Evolutionary conservation across 2,888 invertebrate genomes (phyloP), one percentile per base, ranked within the genome.

Genomic region (Plebejus argus): DNA sequence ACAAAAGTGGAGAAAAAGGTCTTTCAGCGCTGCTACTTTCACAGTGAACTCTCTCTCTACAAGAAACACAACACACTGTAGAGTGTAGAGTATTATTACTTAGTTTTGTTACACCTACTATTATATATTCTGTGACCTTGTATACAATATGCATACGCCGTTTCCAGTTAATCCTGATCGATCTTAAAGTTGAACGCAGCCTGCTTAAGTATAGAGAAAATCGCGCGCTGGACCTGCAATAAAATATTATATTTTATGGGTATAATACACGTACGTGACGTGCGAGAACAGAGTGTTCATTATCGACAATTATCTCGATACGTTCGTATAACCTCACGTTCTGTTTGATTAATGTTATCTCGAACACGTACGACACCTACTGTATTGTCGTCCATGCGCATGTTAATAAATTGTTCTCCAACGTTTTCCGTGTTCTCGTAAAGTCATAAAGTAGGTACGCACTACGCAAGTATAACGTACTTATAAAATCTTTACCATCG

Each of bases 251-350:
- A 58, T n/a, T 58, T 20, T 58, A 53, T 53, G 18, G 53, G 15
- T 53, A 53, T 53, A 18, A 28, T 18, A 66, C 6, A 66, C 6
- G 53, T 53, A 74, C 72, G 53, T 71, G 39, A 39, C 45, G 45
- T 49, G 74, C 23, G 20, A 74, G 45, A 49, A 49, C 53, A 35
- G 28, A 53, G 20, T 28, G 45, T 74, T 53, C 15, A 76, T 80
- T 77, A 76, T 77, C 77, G 49, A 76, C 76, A 80, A 80, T 80
- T 81, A 81, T 81, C 80, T 79, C 76, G 77, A 78, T 78, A 76
- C 70, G 78, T 80, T 78, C 76, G 78, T 80, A 78, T 79, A 78
- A 81, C 78, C 35, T 76, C 81, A 80, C 81, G 81, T 81, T 78
- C 77, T 77, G 74, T 79, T 79, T 79, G 79, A 81, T 79, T 80